Percentiles rank a stretch among this genome's conserved stretches.
Conservation (phyloP, 2,888 invertebrate genomes). For the Stenoptilia bipunctidactyla region DNA sequence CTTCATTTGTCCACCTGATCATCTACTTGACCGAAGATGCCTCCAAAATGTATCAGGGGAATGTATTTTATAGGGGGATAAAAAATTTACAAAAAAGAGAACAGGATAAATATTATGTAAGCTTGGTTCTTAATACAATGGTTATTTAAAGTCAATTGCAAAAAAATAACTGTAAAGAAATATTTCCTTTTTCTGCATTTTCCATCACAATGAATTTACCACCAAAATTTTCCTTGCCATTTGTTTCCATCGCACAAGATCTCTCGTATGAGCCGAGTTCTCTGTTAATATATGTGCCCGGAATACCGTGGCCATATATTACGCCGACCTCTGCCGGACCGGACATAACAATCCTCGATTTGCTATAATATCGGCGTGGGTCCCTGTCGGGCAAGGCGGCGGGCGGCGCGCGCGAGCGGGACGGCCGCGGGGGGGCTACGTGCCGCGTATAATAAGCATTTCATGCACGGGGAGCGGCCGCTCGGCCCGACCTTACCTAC, state of each 20-base stretch:
- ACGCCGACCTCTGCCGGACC: constrained; percentile 70
- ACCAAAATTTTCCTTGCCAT: constrained; percentile 68
- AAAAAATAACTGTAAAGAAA: constrained; percentile 13
- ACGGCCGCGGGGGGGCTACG: constrained; percentile 41
- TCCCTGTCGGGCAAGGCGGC: constrained; percentile 46
- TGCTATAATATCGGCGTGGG: constrained; percentile 68
- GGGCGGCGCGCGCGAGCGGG: constrained; percentile 41
- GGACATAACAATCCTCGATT: constrained; percentile 73
- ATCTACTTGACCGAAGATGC: constrained; percentile 18
- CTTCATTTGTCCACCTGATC: constrained; percentile 48
- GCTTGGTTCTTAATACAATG: too few relatives aligned
- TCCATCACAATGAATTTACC: constrained; percentile 58
- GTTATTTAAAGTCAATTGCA: too few relatives aligned
- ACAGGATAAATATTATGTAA: too few relatives aligned
- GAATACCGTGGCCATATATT: constrained; percentile 73
- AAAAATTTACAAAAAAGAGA: too few relatives aligned
- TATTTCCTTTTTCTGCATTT: constrained; percentile 50
- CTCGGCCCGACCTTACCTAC: constrained; percentile 63
- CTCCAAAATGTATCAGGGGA: too few relatives aligned
- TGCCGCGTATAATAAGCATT: constrained; percentile 74
- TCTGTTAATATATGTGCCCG: constrained; percentile 71
- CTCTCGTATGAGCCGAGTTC: constrained; percentile 70
- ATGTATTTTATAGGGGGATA: too few relatives aligned
- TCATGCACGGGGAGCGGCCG: constrained; percentile 71
- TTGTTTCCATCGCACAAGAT: constrained; percentile 70